phyloP scores from a whole-genome alignment of 2,797 vertebrate species.

The Takifugu rubripes region DNA sequence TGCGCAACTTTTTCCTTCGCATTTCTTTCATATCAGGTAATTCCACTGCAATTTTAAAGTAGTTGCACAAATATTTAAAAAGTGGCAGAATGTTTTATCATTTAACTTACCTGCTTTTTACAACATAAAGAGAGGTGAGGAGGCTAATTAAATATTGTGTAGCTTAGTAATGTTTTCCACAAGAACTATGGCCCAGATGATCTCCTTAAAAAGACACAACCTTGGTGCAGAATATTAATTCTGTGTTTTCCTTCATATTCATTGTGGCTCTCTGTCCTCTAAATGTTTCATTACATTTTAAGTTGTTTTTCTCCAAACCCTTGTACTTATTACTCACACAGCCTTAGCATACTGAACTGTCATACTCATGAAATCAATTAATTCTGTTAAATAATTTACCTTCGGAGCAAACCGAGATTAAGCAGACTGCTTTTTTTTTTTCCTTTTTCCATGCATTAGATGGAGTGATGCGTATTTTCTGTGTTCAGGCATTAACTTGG shows the following conservation, averaged over 20 bases:
- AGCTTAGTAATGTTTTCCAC: constrained; percentile 49
- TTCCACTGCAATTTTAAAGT: constrained; percentile 30
- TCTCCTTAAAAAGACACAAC: constrained; percentile 60
- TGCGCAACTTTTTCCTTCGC: no score
- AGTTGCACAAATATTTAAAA: constrained; percentile 14
- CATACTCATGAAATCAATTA: constrained; percentile 82
- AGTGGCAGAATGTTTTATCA: constrained; percentile 12
- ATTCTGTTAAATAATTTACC: constrained; percentile 83
- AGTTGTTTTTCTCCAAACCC: constrained; percentile 76
- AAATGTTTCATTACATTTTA: constrained; percentile 84
- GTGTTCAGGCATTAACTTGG: constrained; percentile 69
- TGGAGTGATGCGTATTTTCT: constrained; percentile 53
- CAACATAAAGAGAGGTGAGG: constrained; percentile 25
- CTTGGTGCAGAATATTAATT: constrained; percentile 61
- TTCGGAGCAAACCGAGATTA: constrained; percentile 76
- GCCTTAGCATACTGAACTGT: constrained; percentile 78
- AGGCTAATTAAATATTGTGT: constrained; percentile 57
- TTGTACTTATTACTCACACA: constrained; percentile 77
- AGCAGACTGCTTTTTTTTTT: constrained; percentile 70
- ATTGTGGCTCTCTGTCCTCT: constrained; percentile 72
- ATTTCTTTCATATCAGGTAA: constrained; percentile 1
- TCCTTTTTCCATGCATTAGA: constrained; percentile 70
- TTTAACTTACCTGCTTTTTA: constrained; percentile 23
- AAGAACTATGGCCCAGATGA: constrained; percentile 43
- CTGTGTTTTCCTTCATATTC: constrained; percentile 52